These are phyloP conservation scores for Melanchra persicariae DNA, from an alignment of 2,888 invertebrate genomes.

Conservation along the genomic window DNA sequence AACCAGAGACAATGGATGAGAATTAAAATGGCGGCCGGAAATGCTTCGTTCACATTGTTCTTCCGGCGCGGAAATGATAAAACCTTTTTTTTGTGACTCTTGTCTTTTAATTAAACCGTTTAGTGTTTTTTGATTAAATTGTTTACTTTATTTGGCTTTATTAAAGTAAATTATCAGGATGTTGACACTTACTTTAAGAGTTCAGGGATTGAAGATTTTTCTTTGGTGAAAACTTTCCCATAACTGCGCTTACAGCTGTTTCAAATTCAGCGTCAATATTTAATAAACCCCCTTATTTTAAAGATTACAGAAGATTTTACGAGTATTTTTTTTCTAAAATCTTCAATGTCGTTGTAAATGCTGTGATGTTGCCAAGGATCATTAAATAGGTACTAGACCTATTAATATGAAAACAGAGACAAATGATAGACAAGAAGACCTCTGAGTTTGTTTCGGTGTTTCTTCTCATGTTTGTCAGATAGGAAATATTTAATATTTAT, in stretches of 20 bases:
- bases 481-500: too few species aligned
- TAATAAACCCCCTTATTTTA: too few species aligned
- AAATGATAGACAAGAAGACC: too few species aligned
- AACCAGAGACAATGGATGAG: slow-evolving; percentile 76
- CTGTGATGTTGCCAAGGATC: too few species aligned
- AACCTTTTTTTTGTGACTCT: slow-evolving; percentile 59
- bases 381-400: too few species aligned
- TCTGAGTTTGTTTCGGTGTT: too few species aligned
- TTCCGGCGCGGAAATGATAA: slow-evolving; percentile 65
- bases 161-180: slow-evolving; percentile 28
- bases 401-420: too few species aligned
- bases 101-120: slow-evolving; percentile 61
- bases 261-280: too few species aligned
- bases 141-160: slow-evolving; percentile 37
- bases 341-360: too few species aligned
- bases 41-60: slow-evolving; percentile 51
- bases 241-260: not conserved
- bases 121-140: slow-evolving; percentile 59
- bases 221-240: not conserved
- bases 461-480: too few species aligned
- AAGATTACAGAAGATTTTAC: too few species aligned
- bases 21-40: slow-evolving; percentile 75
- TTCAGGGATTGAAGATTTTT: not conserved
- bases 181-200: not conserved
- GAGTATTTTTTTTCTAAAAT: too few species aligned